Percentiles rank a stretch among this genome's conserved stretches.
Evolutionary conservation across 2,888 invertebrate species (phyloP).

Genomic region (Mesopsocus fuscifrons): DNA sequence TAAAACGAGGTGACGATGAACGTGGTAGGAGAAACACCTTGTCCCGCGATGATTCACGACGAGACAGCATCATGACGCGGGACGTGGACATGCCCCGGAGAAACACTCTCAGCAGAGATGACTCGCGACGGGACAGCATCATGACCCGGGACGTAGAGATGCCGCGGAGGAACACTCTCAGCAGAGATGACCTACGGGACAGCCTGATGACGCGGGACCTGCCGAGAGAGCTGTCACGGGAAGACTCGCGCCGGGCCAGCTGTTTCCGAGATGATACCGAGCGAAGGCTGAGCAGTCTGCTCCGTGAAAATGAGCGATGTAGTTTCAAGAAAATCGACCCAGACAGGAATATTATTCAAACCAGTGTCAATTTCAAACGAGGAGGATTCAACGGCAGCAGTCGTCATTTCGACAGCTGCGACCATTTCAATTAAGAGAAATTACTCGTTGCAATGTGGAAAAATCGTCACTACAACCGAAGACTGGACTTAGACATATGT

Average conservation of each 20-base stretch:
- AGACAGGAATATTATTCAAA: background rate
- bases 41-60: background rate
- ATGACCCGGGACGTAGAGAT: background rate
- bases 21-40: background rate
- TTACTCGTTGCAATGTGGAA: too few species aligned
- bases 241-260: background rate
- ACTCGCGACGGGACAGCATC: background rate
- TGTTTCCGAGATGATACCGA: background rate
- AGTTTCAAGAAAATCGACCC: background rate
- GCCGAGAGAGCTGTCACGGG: too few species aligned
- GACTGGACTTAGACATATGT: too few species aligned
- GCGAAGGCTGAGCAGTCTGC: background rate
- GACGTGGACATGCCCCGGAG: background rate
- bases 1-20: background rate
- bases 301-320: conserved; percentile 1
- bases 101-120: background rate
- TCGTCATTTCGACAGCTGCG: background rate
- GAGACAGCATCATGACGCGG: background rate
- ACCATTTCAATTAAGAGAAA: background rate
- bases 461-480: too few species aligned
- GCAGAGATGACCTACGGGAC: too few species aligned
- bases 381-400: background rate
- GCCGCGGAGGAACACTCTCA: too few species aligned
- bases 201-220: too few species aligned
- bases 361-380: background rate